phyloP scores from a whole-genome alignment of 2,113 vertebrate genomes.

The Strigops habroptila region DNA sequence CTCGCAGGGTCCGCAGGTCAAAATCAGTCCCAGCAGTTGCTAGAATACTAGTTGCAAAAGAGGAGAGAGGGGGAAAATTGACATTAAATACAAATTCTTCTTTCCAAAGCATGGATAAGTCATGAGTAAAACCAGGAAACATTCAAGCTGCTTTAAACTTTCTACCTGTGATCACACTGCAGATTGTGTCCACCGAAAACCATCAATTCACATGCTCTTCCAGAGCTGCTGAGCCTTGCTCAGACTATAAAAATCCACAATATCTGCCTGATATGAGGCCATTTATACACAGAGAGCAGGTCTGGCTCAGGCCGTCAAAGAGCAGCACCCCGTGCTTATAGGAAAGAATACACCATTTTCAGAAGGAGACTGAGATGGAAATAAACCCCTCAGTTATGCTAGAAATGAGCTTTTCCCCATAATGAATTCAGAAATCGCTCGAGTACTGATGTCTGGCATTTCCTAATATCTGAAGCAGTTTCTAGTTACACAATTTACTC shows the following conservation, averaged over 20 bases:
- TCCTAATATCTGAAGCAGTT: background rate
- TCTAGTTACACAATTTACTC: background rate
- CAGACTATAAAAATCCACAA: background rate
- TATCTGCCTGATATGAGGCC: background rate
- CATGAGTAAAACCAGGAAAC: background rate
- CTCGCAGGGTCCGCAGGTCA: constrained; percentile 90
- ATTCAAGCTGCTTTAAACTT: background rate
- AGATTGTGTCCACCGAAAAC: background rate
- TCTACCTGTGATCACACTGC: accelerated
- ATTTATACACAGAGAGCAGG: accelerated
- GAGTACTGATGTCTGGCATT: background rate
- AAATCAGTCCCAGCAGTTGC: constrained; percentile 92
- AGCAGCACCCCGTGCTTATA: background rate
- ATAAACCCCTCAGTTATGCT: background rate
- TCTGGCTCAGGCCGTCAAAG: background rate
- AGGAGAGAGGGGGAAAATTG: background rate
- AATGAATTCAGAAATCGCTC: background rate
- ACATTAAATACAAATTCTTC: background rate
- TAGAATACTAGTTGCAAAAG: constrained; percentile 80
- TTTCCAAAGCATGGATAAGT: background rate
- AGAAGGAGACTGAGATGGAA: background rate
- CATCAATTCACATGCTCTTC: background rate
- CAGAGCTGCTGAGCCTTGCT: background rate
- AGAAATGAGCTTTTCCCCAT: background rate
- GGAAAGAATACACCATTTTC: background rate